Base-by-base conservation (phyloP, 2,797 vertebrate species). In the Tapera naevia region DNA sequence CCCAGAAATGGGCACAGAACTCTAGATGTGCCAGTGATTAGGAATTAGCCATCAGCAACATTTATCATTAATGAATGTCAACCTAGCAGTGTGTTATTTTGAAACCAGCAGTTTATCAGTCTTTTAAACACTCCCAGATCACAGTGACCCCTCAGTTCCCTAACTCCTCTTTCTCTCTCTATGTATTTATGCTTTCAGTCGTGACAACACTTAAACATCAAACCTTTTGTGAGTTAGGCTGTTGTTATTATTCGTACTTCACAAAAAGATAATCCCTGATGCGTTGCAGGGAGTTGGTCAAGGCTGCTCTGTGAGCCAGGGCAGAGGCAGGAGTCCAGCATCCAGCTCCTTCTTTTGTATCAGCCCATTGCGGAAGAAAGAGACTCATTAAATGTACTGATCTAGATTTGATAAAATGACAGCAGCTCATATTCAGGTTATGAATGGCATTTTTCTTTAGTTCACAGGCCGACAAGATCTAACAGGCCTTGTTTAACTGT, bases 401-500 rank as follows among this genome's bases (percentile, higher is more conserved):
- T 88, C 80, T 88, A 78, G 70, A 80, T 85, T 67, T 74, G 88
- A 93, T 80, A 61, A 86, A 83, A 54, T 48, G 43, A 87, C 79
- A 64, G 81, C 60, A 30, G 84, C 32, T 90, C 73, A 56, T 80
- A 86, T 46, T 87, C 71, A 90, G 48, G 64, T 94, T 88, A 78
- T 88, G 89, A 95, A 91, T 88, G 65, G 57, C 53, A 1, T 64
- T 88, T 88, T 37, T 87, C 73, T 72, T 35, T 56, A 69, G 62
- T 76, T 93, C 46, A 58, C 30, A 80, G 65, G 83, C 65, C 74
- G 82, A 64, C 88, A 96, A 88, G 89, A 86, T 33, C 53, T 81
- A 93, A 92, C 73, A 95, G 69, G 92, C 45, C 50, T 5, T 73
- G 65, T 80, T 84, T 72, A 84, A 94, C 71, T 80, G 70, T 94